Evolutionary conservation across 2,797 vertebrate genomes (phyloP).

Genomic region (Crypturellus tataupa): DNA sequence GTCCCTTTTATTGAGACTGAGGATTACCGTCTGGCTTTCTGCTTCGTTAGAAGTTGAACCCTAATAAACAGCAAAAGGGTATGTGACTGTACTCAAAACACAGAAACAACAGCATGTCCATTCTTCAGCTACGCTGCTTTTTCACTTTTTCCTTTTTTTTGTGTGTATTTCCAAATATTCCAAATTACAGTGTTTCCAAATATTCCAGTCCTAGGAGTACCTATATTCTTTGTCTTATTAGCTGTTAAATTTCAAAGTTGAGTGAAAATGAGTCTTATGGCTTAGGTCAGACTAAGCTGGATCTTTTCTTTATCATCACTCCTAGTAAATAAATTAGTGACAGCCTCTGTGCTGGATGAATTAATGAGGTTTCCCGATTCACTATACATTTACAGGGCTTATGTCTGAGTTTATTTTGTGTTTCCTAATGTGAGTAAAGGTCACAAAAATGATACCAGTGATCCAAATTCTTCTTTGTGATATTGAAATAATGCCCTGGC

Average conservation of each 20-base stretch:
- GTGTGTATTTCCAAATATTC: background rate
- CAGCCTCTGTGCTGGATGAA: background rate
- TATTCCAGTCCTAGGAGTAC: background rate
- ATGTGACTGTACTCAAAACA: background rate
- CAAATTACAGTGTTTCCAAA: background rate
- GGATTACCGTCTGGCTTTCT: conserved; percentile 32
- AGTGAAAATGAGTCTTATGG: background rate
- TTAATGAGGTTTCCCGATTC: background rate
- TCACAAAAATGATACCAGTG: background rate
- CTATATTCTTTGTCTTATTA: background rate
- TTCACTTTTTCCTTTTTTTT: no score
- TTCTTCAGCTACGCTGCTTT: background rate
- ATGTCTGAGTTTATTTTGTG: background rate
- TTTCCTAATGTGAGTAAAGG: background rate
- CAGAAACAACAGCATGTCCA: background rate
- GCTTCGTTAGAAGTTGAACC: background rate
- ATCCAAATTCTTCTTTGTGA: background rate
- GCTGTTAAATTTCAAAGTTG: background rate
- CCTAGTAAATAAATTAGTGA: conserved; percentile 10
- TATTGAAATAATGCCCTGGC: background rate
- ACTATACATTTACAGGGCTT: background rate
- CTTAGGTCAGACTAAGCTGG: conserved; percentile 19
- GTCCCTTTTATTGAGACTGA: background rate
- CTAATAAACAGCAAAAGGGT: background rate
- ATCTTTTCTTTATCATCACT: conserved; percentile 22